Percentiles rank a stretch among this genome's conserved stretches.
These are phyloP conservation scores for Chrysaora quinquecirrha DNA, from an alignment of 30 jellyfish, hydroid and myxozoan species.

Conservation along the genomic window DNA sequence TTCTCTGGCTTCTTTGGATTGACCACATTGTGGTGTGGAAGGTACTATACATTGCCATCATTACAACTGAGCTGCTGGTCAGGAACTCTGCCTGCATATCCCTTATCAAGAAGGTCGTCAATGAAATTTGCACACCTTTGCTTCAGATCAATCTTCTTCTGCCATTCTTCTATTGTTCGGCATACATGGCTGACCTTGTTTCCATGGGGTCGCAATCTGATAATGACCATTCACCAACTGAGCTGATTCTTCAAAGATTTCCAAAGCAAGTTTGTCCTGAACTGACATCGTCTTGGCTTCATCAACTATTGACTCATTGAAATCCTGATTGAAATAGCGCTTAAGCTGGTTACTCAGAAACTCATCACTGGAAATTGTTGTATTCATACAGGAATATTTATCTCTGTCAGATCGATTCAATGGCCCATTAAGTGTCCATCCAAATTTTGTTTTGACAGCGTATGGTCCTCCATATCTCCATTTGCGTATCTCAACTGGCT, in stretches of 20 bases:
- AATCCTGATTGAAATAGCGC: slow-evolving; percentile 30
- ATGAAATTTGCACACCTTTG: slow-evolving; percentile 21
- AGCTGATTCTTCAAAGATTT: slow-evolving; percentile 30
- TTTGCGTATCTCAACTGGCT: slow-evolving; percentile 20
- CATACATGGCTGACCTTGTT: slow-evolving; percentile 17
- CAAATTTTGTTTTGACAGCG: slow-evolving; percentile 52
- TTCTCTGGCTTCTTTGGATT: slow-evolving; percentile 35
- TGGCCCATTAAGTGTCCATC: slow-evolving; percentile 47
- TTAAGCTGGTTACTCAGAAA: slow-evolving; percentile 4
- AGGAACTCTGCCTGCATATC: slow-evolving; percentile 35
- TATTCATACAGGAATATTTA: background rate
- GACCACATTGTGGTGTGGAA: slow-evolving; percentile 40
- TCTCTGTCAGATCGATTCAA: background rate
- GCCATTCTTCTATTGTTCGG: slow-evolving; percentile 31
- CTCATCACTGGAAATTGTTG: background rate
- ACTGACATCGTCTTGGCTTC: slow-evolving; percentile 11
- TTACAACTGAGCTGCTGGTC: slow-evolving; percentile 24
- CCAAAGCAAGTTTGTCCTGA: slow-evolving; percentile 28
- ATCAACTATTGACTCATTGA: slow-evolving; percentile 19
- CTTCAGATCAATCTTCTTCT: slow-evolving; percentile 31
- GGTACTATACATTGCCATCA: slow-evolving; percentile 36
- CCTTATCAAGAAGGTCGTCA: slow-evolving; percentile 17
- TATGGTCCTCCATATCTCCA: slow-evolving; percentile 35
- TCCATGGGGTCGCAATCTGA: slow-evolving; percentile 48
- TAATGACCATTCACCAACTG: slow-evolving; percentile 28